Evolutionary conservation across 2,888 invertebrate genomes (phyloP).

Genomic region (Chrysolina americana): DNA sequence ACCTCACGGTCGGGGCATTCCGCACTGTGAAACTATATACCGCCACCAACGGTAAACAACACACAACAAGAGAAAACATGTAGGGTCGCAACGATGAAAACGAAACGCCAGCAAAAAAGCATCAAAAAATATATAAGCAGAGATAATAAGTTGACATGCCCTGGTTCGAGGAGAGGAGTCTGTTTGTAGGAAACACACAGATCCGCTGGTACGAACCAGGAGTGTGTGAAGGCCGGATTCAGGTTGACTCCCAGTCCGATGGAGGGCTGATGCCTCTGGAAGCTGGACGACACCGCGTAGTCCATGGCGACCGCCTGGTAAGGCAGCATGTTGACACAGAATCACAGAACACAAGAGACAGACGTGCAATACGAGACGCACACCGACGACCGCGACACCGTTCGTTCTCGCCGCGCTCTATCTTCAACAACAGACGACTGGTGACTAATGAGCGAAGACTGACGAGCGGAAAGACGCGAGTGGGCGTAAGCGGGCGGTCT

Average conservation of each 20-base stretch:
- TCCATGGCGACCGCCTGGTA: constrained; percentile 92
- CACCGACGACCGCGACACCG: constrained; percentile 21
- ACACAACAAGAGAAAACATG: constrained; percentile 17
- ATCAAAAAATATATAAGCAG: constrained; percentile 52
- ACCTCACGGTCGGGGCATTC: background rate
- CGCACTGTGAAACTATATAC: constrained; percentile 2
- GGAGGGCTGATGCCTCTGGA: constrained; percentile 65
- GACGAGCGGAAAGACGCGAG: constrained; percentile 55
- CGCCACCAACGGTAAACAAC: constrained; percentile 14
- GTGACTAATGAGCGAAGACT: constrained; percentile 63
- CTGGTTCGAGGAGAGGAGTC: constrained; percentile 90
- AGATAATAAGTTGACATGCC: constrained; percentile 83
- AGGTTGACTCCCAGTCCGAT: constrained; percentile 73
- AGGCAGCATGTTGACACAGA: constrained; percentile 78
- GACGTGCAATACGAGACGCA: constrained; percentile 26
- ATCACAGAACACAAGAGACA: constrained; percentile 42
- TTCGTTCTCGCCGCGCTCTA: constrained; percentile 27
- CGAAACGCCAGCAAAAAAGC: constrained; percentile 37
- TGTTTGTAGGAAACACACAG: constrained; percentile 91
- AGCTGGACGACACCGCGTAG: constrained; percentile 76
- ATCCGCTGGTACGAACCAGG: constrained; percentile 96
- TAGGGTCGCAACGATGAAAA: constrained; percentile 12
- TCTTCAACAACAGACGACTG: constrained; percentile 43
- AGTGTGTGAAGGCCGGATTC: constrained; percentile 90
- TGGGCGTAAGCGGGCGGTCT: constrained; percentile 65